Base-by-base conservation (phyloP, 2,113 vertebrate genomes). In the Morone chrysops region DNA sequence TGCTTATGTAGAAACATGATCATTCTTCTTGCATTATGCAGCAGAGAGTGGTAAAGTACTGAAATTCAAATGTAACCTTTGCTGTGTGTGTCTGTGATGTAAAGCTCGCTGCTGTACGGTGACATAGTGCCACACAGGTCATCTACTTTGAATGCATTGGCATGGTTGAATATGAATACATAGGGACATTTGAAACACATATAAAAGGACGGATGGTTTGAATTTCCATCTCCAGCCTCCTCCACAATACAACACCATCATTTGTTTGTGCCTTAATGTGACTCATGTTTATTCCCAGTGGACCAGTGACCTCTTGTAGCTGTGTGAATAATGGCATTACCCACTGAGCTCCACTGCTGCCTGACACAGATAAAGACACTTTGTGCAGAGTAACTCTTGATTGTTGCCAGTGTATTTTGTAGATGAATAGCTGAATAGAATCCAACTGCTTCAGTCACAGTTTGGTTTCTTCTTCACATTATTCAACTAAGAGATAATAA, bases 41-140 rank as follows among this genome's bases (percentile, higher is more conserved):
- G 54, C 72, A 17, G 40, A 60, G 18, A 68, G 77, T 80, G 51
- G 13, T 1, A 16, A 74, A 1, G 47, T 16, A 57, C 50, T 67
- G 10, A 73, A n/a, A 85, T 90, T 87, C 70, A 86, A 75, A 85
- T 86, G 67, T 87, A 72, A 86, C 84, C 80, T 91, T 86, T 70
- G 10, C 72, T 71, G 57, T 22, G 5, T 54, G 70, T 51, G 51
- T 63, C 20, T 2, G 0, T 54, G 47, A 80, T 47, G 45, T 63
- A 25, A 73, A 73, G 53, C 75, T 40, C 8, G 10, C 40, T 16
- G 70, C 69, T 53, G 43, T 20, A 4, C 0, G 5, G 4, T 13
- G 78, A 62, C 61, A 6, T 6, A 41, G 22, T 13, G n/a, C 14
- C 54, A 51, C 47, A 59, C 8, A 36, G n/a, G 61, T 81, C 74